A percentile compares a stretch with the other conserved stretches of the same genome.
Evolutionary conservation across 2,113 vertebrate genomes (phyloP).

Genomic region (Hirundichthys speculiger): DNA sequence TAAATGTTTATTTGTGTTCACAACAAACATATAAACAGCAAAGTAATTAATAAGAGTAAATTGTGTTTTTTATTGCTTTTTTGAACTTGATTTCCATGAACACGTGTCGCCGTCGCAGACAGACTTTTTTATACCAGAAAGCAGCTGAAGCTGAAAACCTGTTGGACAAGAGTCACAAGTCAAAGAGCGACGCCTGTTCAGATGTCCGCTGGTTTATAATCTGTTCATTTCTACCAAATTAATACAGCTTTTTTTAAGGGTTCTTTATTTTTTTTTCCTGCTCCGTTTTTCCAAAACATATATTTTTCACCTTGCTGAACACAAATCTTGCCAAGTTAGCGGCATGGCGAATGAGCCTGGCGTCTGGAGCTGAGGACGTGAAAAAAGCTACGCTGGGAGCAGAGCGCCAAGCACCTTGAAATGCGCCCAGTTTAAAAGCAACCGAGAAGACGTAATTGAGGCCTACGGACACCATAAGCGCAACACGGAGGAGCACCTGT

Average conservation of each 20-base stretch:
- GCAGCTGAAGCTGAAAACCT: no score
- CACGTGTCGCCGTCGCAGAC: no score
- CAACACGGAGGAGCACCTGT: constrained; percentile 76
- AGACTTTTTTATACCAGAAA: no score
- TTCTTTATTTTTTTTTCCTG: neutral
- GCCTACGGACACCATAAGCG: constrained; percentile 71
- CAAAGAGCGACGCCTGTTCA: no score
- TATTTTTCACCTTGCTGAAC: constrained; percentile 2
- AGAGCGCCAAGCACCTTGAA: constrained; percentile 20
- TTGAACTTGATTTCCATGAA: no score
- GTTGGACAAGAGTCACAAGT: no score
- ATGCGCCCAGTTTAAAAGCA: constrained; percentile 55
- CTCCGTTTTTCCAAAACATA: neutral
- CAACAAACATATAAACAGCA: no score
- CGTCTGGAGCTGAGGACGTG: neutral
- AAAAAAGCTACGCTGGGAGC: constrained; percentile 30
- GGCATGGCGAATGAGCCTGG: neutral
- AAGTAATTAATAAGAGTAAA: no score
- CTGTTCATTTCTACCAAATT: no score
- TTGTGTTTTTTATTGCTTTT: no score
- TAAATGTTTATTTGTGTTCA: neutral
- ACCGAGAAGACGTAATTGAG: constrained; percentile 67
- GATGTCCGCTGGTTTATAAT: no score
- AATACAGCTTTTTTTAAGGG: no score
- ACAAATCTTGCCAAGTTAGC: neutral